Conservation (phyloP, 2,113 vertebrate genomes). For the Nesoenas mayeri region DNA sequence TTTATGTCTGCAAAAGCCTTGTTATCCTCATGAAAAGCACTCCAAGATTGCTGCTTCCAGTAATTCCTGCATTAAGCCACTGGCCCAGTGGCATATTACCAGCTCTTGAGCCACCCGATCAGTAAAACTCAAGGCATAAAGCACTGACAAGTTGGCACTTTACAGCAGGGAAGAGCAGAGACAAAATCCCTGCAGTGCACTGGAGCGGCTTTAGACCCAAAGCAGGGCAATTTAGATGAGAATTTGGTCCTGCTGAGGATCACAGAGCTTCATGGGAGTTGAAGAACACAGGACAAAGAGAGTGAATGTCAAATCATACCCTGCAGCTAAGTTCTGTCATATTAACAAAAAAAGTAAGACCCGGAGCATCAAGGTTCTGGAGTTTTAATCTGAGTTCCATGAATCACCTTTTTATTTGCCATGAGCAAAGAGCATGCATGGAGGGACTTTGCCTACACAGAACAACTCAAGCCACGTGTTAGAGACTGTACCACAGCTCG, state of each 20-base stretch:
- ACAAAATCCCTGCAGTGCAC: background rate
- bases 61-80: conserved; percentile 55
- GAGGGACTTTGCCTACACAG: background rate
- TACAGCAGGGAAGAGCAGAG: background rate
- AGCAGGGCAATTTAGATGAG: background rate
- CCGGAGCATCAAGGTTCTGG: background rate
- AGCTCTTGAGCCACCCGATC: background rate
- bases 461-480: background rate
- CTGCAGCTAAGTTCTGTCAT: background rate
- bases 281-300: background rate
- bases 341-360: background rate
- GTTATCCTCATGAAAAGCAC: conserved; percentile 70
- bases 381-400: background rate
- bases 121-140: conserved; percentile 8
- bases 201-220: background rate
- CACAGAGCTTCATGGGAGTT: background rate
- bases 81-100: conserved; percentile 12
- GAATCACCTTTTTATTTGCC: background rate
- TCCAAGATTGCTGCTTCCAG: conserved; percentile 52
- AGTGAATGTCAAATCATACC: background rate
- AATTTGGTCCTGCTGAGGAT: background rate
- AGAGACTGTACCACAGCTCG: background rate
- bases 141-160: background rate
- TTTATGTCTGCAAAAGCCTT: conserved; percentile 71
- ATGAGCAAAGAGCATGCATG: background rate